These are phyloP conservation scores for Eledona agricola DNA, from an alignment of 2,888 invertebrate species.

Conservation along the genomic window DNA sequence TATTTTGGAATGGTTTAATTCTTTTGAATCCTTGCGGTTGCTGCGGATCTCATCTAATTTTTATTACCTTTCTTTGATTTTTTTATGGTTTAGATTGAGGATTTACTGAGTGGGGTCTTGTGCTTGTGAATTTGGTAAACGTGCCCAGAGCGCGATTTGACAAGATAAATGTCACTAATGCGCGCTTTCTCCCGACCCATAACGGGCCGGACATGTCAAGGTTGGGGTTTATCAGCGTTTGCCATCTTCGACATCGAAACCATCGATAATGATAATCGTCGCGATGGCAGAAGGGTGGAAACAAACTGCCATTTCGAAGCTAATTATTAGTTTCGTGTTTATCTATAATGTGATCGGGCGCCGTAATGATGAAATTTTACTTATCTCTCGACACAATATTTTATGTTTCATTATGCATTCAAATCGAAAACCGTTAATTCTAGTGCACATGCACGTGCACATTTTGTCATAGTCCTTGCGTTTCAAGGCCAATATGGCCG, in stretches of 20 bases:
- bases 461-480: constrained; percentile 6
- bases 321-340: constrained; percentile 4
- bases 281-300: constrained; percentile 16
- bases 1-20: no score
- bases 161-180: constrained; percentile 21
- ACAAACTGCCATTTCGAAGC: constrained; percentile 3
- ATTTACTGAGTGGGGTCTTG: no score
- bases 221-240: constrained; percentile 1
- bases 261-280: constrained; percentile 8
- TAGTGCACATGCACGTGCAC: background rate
- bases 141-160: no score
- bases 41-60: no score
- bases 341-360: constrained; percentile 8
- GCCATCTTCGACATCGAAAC: background rate
- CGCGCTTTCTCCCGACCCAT: background rate
- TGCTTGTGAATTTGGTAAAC: no score
- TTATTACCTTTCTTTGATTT: no score
- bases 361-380: constrained; percentile 12
- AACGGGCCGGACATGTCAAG: constrained; percentile 5
- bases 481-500: constrained; percentile 20
- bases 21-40: no score
- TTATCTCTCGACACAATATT: no score
- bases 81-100: no score
- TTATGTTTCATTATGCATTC: no score
- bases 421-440: no score